These are phyloP conservation scores for Vanessa cardui DNA, from an alignment of 2,888 invertebrate species.

Conservation along the genomic window DNA sequence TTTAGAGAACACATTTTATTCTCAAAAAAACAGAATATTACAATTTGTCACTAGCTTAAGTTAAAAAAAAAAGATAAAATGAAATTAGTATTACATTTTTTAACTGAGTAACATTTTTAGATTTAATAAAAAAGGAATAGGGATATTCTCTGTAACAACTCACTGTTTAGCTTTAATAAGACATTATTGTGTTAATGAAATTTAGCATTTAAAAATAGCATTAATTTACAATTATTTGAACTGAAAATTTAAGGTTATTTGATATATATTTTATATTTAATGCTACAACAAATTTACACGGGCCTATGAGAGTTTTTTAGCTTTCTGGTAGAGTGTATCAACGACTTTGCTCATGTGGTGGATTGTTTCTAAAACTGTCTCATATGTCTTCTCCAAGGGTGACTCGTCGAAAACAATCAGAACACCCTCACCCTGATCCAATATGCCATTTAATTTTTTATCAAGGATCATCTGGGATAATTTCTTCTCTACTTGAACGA, in stretches of 20 bases:
- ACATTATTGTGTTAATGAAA: constrained; percentile 45
- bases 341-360: constrained; percentile 99
- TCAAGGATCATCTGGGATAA: constrained; percentile 99
- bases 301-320: constrained; percentile 96
- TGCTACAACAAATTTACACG: constrained; percentile 74
- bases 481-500: constrained; percentile 97
- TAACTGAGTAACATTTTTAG: constrained; percentile 59
- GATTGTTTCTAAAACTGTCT: constrained; percentile 97
- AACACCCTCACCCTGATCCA: constrained; percentile 99
- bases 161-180: constrained; percentile 30
- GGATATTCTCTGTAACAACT: constrained; percentile 35
- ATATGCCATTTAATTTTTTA: constrained; percentile 97
- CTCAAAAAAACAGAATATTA: constrained; percentile 80
- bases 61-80: constrained; percentile 67
- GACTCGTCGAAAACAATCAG: constrained; percentile 98
- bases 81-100: constrained; percentile 58
- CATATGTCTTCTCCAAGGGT: constrained; percentile 97
- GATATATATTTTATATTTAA: constrained; percentile 74
- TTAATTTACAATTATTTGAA: constrained; percentile 68
- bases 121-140: constrained; percentile 40
- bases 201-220: constrained; percentile 68
- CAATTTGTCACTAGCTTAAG: constrained; percentile 78
- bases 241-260: constrained; percentile 74
- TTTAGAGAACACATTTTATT: constrained; percentile 77
- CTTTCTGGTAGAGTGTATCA: constrained; percentile 99